Evolutionary conservation across 2,888 invertebrate species (phyloP), one percentile per base, ranked within the genome.

Genomic region (Platyscelio sp.): DNA sequence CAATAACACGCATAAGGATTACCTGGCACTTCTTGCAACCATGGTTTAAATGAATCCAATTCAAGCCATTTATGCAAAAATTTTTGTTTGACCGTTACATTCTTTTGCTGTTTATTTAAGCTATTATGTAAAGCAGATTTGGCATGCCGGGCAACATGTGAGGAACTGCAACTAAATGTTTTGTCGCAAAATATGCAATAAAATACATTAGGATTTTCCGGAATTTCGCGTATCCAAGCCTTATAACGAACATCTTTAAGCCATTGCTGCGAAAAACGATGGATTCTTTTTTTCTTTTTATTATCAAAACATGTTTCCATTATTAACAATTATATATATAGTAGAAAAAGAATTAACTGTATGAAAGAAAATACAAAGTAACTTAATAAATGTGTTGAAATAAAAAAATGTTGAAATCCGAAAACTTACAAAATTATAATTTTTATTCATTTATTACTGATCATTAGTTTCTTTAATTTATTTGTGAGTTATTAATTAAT

Each of bases 51-150:
- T 3, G 11, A 6, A 1, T 70, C 70, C 0, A 43, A 13, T 38
- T 70, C 56, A 27, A 70, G 58, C 70, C 70, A 70, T 70, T 70
- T 20, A 24, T 29, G 68, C 26, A 70, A 54, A 18, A 70, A 56
- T 26, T 70, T 54, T 56, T 18, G 33, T n/a, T 56, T 56, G 3
- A 13, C 33, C 6, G 22, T 9, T n/a, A 1, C 1, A 15, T 20
- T 13, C 2, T 2, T 24, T 26, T 33, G n/a, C 5, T 38, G 1
- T 18, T n/a, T 4, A 2, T 70, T 26, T n/a, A 24, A 38, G 1
- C 22, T 27, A 1, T 56, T 27, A 43, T 70, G 70, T 0, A 9
- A 26, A 1, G 5, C 15, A 4, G 40, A 70, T 27, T 38, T 6
- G 0, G 56, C 40, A 27, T 70, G 70, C n/a, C 58, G 40, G 1